These are phyloP conservation scores for Lates japonicus DNA, from an alignment of 2,797 vertebrate species.

Conservation along the genomic window DNA sequence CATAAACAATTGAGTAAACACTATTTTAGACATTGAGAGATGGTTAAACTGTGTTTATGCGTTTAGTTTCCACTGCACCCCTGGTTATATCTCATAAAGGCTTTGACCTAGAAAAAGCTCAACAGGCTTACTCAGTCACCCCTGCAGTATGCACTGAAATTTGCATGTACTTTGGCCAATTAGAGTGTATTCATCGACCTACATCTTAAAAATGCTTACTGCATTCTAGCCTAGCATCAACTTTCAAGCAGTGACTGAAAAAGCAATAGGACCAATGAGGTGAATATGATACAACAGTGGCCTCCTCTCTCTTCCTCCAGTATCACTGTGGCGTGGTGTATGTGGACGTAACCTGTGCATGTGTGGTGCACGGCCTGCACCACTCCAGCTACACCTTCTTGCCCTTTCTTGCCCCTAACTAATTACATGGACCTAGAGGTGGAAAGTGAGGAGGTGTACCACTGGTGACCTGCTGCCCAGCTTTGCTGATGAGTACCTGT, in stretches of 20 bases:
- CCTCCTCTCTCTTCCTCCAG: neutral
- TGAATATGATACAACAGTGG: neutral
- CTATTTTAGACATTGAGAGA: slow-evolving; percentile 9
- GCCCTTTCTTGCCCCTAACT: neutral
- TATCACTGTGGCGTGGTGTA: neutral
- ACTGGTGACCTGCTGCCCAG: neutral
- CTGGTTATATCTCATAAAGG: slow-evolving; percentile 17
- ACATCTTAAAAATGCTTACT: neutral
- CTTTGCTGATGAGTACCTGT: neutral
- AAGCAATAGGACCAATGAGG: neutral
- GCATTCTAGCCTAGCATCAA: neutral
- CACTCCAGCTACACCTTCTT: neutral
- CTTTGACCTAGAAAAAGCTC: slow-evolving; percentile 29
- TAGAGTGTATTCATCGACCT: neutral
- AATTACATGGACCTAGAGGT: neutral
- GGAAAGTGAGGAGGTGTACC: neutral
- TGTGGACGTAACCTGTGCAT: neutral
- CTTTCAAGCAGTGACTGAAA: neutral
- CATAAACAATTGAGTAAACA: slow-evolving; percentile 9
- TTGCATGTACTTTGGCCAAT: slow-evolving; percentile 15
- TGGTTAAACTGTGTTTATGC: slow-evolving; percentile 16
- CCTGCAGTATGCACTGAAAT: slow-evolving; percentile 18
- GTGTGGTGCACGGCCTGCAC: neutral
- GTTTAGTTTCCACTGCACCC: slow-evolving; percentile 4
- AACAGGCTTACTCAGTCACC: slow-evolving; percentile 20